Conservation (phyloP, 2,797 vertebrate genomes). For the Chelidonichthys spinosus region DNA sequence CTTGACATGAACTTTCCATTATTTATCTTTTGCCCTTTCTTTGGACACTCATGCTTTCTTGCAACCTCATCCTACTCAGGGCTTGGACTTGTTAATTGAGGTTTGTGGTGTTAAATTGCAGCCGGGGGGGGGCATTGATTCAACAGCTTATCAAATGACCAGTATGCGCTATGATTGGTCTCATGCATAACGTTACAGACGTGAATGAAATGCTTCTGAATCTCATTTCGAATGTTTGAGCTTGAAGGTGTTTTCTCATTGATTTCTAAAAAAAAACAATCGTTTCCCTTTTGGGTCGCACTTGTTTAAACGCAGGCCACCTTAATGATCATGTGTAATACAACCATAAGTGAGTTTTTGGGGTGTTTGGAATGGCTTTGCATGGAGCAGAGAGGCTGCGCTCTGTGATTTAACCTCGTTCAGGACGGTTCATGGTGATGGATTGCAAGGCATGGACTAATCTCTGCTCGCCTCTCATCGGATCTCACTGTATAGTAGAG, state of each 20-base stretch:
- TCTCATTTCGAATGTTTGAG: not conserved
- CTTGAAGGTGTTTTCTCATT: not conserved
- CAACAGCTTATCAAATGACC: constrained; percentile 1
- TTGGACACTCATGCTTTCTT: constrained; percentile 64
- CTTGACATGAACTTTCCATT: constrained; percentile 60
- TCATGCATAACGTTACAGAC: not conserved
- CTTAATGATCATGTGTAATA: constrained; percentile 3
- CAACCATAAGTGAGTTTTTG: constrained; percentile 12
- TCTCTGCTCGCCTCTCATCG: constrained; percentile 80
- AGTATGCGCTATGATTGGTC: not conserved
- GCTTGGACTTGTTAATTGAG: constrained; percentile 45
- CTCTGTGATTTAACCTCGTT: constrained; percentile 65
- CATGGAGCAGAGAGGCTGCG: constrained; percentile 60
- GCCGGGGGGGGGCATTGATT: constrained; percentile 32
- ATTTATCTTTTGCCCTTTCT: constrained; percentile 69
- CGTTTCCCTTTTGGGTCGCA: not conserved
- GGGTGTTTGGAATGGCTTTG: constrained; percentile 65
- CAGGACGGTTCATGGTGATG: constrained; percentile 78
- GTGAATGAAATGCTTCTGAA: not conserved
- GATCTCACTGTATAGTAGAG: constrained; percentile 59
- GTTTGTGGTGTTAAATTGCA: constrained; percentile 50
- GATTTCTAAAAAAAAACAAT: not conserved
- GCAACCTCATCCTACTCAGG: constrained; percentile 69
- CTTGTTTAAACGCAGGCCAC: not conserved
- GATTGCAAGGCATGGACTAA: constrained; percentile 95